Base-by-base conservation (phyloP, 2,888 invertebrate genomes). In the Dasysyrphus albostriatus region DNA sequence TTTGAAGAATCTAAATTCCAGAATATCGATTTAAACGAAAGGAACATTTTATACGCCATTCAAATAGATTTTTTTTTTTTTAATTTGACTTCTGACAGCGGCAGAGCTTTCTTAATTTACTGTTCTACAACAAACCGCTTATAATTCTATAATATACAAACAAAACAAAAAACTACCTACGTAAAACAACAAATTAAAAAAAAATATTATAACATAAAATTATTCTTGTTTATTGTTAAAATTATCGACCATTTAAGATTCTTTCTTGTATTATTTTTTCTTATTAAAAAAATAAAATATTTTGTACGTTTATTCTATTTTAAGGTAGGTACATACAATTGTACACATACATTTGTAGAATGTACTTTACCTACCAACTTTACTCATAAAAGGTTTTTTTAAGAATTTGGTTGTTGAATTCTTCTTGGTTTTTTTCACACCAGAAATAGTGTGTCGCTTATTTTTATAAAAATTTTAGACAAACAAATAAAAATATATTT, bases 51-150 rank as follows among this genome's bases (percentile, higher is more conserved):
- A 24, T 24, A 54, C 51, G 32, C 32, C 54, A 54, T 32, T 32
- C 8, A 14, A 14, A 54, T 32, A 54, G 29, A 54, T 14, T 29
- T 49, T 16, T 47, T 29, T 49, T 16, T 47, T 51, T 51, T 24
- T 8, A 29, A 54, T 32, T 32, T 32, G 54, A 54, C 1, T 54
- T 54, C 54, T 32, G 54, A 54, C 29, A 54, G 8, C 29, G 29
- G 4, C 29, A 54, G 24, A 54, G 54, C 54, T 54, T 54, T 54
- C 14, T 54, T 54, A 54, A 54, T 54, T 54, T 54, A 54, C 54
- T 54, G 29, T 54, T 54, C 54, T 29, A 32, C 54, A 54, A 32
- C 54, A 54, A n/a, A n/a, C 54, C 54, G 16, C 6, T 24, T 24
- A 24, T 24, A 24, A 19, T 10, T 19, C 6, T 4, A 32, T 5